Conservation (phyloP, 2,113 vertebrate species). For the Vicugna pacos region DNA sequence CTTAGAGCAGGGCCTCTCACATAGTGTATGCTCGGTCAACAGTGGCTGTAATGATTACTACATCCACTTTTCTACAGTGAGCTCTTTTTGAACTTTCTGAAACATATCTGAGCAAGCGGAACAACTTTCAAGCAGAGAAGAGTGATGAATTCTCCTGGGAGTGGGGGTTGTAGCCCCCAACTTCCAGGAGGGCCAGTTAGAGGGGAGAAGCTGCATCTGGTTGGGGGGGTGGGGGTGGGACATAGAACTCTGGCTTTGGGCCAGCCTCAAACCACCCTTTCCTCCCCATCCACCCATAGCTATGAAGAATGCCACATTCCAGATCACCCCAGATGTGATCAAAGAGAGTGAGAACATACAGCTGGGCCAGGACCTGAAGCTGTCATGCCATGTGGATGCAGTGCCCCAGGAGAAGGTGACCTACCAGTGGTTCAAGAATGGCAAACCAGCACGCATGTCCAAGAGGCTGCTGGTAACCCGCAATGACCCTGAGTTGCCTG, state of each 20-base stretch:
- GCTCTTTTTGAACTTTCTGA: slow-evolving; percentile 1
- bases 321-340: slow-evolving; percentile 98
- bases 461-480: slow-evolving; percentile 94
- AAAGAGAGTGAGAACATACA: slow-evolving; percentile 98
- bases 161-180: too few species aligned
- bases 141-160: background rate
- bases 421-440: slow-evolving; percentile 98
- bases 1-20: background rate
- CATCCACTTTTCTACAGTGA: background rate
- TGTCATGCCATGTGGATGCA: slow-evolving; percentile 98
- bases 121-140: background rate
- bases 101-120: background rate
- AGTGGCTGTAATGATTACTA: background rate
- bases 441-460: slow-evolving; percentile 90
- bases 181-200: background rate
- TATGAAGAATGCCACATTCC: slow-evolving; percentile 97
- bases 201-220: background rate
- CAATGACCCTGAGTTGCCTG: slow-evolving; percentile 95
- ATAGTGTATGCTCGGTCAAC: background rate
- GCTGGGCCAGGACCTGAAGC: slow-evolving; percentile 97
- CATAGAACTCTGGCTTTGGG: background rate
- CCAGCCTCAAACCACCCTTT: background rate
- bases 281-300: slow-evolving; percentile 83
- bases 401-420: slow-evolving; percentile 98
- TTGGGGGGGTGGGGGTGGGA: background rate